Percentiles rank a stretch among this genome's conserved stretches.
Conservation (phyloP, 2,888 invertebrate genomes). For the Enchytraeus crypticus region DNA sequence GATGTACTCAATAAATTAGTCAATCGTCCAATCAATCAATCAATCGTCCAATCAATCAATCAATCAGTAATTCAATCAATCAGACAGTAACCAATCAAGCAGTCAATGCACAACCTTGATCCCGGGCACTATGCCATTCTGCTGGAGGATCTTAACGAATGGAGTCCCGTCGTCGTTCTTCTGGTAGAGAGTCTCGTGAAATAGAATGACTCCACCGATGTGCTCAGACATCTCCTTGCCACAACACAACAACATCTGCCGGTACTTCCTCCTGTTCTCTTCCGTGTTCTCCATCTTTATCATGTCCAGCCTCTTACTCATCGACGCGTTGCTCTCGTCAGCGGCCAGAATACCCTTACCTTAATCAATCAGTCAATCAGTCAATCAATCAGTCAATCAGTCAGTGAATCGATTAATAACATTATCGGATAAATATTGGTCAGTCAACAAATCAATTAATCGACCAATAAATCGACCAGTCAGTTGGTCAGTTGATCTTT, state of each 20-base stretch:
- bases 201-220: conserved; percentile 94
- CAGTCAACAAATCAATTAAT: too few relatives aligned
- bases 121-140: conserved; percentile 46
- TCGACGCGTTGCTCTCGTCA: conserved; percentile 85
- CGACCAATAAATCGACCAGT: too few relatives aligned
- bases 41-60: too few relatives aligned
- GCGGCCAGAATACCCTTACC: conserved; percentile 96
- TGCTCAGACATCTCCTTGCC: conserved; percentile 54
- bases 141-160: conserved; percentile 42
- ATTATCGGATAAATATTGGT: too few relatives aligned
- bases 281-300: conserved; percentile 88
- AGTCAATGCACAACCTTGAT: conserved; percentile 53
- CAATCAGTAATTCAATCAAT: too few relatives aligned
- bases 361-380: too few relatives aligned
- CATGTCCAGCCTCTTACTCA: conserved; percentile 77
- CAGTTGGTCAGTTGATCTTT: too few relatives aligned
- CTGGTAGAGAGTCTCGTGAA: conserved; percentile 97
- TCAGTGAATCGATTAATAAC: too few relatives aligned
- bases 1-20: too few relatives aligned
- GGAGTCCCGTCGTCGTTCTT: conserved; percentile 65
- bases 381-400: too few relatives aligned
- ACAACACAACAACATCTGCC: conserved; percentile 78
- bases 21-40: too few relatives aligned
- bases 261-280: conserved; percentile 77
- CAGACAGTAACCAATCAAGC: not conserved